Evolutionary conservation across 2,888 invertebrate genomes (phyloP).

Genomic region (Diogma glabrata): DNA sequence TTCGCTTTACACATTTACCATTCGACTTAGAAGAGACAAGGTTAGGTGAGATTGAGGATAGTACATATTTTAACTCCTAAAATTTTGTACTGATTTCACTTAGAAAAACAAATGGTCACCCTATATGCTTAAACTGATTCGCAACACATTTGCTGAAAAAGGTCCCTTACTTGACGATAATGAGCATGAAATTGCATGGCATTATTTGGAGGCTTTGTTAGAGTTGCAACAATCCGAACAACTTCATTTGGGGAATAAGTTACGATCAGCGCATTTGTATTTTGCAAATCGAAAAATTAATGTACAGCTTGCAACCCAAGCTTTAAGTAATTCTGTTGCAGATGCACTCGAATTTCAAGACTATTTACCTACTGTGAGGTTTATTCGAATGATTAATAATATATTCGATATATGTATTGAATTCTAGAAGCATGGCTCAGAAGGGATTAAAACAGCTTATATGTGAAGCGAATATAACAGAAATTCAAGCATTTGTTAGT

Average conservation of each 20-base stretch:
- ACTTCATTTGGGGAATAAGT: background rate
- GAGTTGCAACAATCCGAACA: background rate
- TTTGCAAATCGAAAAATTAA: background rate
- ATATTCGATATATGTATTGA: background rate
- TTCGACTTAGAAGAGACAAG: no score
- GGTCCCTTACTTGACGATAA: background rate
- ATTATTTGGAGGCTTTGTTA: constrained; percentile 1
- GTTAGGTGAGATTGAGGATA: no score
- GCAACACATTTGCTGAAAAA: background rate
- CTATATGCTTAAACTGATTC: background rate
- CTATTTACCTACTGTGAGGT: background rate
- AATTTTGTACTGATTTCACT: no score
- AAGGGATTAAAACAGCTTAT: background rate
- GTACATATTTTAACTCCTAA: no score
- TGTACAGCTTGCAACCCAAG: background rate
- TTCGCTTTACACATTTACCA: no score
- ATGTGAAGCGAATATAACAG: background rate
- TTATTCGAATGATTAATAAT: constrained; percentile 1
- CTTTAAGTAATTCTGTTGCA: constrained; percentile 1
- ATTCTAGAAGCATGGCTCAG: constrained; percentile 2
- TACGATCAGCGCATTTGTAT: background rate
- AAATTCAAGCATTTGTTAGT: background rate
- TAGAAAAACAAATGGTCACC: no score
- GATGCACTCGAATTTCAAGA: background rate
- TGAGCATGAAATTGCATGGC: background rate